These are phyloP conservation scores for Thermophis baileyi DNA, from an alignment of 2,113 vertebrate species.

Conservation along the genomic window DNA sequence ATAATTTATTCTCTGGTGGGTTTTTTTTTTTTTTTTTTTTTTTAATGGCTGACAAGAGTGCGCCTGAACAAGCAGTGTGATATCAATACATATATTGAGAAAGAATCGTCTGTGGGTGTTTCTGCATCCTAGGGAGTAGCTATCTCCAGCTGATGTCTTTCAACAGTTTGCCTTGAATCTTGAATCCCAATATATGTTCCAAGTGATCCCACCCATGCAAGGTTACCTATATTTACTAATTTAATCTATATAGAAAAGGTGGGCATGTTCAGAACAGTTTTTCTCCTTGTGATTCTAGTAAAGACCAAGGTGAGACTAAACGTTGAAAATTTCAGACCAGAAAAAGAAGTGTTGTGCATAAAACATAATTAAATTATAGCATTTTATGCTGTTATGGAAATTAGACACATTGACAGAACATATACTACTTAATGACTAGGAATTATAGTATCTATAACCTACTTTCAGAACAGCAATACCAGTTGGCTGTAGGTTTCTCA, in stretches of 20 bases:
- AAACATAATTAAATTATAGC: background rate
- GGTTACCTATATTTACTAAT: background rate
- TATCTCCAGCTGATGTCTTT: background rate
- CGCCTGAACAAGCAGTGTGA: background rate
- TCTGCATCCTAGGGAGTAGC: rapidly evolving
- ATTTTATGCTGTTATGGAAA: background rate
- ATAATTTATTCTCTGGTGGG: background rate
- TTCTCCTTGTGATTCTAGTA: background rate
- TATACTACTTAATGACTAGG: background rate
- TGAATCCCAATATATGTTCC: background rate
- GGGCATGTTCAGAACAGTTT: background rate
- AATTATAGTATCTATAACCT: background rate
- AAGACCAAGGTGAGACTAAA: background rate
- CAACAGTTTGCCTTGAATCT: too few species aligned
- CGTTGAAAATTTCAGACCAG: background rate
- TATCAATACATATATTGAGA: background rate
- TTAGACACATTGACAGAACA: background rate
- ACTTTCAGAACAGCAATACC: background rate
- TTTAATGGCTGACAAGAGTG: background rate
- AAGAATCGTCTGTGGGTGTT: background rate
- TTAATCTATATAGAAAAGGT: background rate
- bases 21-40: too few species aligned
- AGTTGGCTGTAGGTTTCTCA: background rate
- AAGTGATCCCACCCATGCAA: background rate
- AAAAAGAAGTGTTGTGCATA: background rate